A percentile compares a stretch with the other conserved stretches of the same genome.
Conservation (phyloP, 64 coral and sea anemone genomes). For the Pachyseris speciosa region DNA sequence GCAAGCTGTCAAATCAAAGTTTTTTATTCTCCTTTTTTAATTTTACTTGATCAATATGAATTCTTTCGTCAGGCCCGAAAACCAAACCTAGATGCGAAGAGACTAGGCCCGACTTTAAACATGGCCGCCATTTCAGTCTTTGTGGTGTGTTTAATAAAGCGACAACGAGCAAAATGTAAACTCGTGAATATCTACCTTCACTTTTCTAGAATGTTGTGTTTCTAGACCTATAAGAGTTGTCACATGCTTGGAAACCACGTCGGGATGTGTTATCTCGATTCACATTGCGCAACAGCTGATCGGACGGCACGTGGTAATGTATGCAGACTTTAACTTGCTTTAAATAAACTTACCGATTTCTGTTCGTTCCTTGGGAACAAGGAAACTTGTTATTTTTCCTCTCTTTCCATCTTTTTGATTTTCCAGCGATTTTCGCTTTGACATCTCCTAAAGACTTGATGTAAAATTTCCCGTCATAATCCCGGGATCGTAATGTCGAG, state of each 20-base stretch:
- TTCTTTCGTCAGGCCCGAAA: neutral
- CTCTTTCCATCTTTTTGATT: neutral
- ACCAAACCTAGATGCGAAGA: neutral
- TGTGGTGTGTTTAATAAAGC: neutral
- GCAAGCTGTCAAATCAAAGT: conserved; percentile 5
- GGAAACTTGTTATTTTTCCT: too few relatives aligned
- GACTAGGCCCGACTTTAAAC: too few relatives aligned
- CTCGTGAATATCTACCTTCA: neutral
- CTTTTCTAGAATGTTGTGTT: too few relatives aligned
- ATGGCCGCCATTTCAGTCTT: neutral
- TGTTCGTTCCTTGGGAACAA: too few relatives aligned
- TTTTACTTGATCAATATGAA: too few relatives aligned
- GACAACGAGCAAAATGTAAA: neutral
- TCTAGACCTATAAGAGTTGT: too few relatives aligned
- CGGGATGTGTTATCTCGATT: neutral
- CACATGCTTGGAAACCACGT: too few relatives aligned
- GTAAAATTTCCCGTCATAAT: neutral
- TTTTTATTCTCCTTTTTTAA: conserved; percentile 27
- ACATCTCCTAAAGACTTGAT: neutral
- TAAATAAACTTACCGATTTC: too few relatives aligned
- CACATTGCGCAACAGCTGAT: neutral
- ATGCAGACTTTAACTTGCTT: too few relatives aligned
- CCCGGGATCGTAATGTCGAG: too few relatives aligned
- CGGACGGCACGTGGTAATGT: too few relatives aligned
- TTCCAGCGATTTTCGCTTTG: conserved; percentile 2